Base-by-base conservation (phyloP, 2,888 invertebrate genomes). In the Aphodius granarius region DNA sequence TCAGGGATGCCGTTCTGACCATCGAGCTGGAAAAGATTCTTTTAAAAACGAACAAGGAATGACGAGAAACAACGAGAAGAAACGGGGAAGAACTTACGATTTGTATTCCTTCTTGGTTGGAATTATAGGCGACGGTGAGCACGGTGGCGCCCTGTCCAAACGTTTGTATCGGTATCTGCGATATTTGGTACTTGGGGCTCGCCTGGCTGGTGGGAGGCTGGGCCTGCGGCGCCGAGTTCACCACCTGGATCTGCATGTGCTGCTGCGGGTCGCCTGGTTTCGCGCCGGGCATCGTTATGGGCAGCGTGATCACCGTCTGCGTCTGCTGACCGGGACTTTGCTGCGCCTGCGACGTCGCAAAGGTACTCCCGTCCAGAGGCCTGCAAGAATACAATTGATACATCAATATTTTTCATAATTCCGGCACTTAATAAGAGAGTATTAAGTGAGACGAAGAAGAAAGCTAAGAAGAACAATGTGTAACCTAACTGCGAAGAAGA, bases 261-360 rank as follows among this genome's bases (percentile, higher is more conserved):
- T 92, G 93, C 81, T 93, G 93, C 0, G 94, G 93, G 83, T 94
- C 94, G 80, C 92, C 93, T 70, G 92, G 92, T 81, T 94, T 94
- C 0, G 91, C 88, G 3, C 94, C 94, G 0, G 94, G 94, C 86
- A 94, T 91, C 13, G 93, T 90, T 80, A 94, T 94, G 23, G 94
- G 95, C 84, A 95, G 87, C n/a, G 94, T 92, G 81, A 95, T 94
- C 80, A 94, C 89, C 77, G 92, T 93, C 80, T 92, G 93, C 2
- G 87, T 84, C 78, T 91, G 90, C 72, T 83, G 82, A 4, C 73
- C 73, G 22, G 76, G 72, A 19, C 75, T 76, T 9, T 72, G 63
- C 17, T 74, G 74, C 18, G 66, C 70, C n/a, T 72, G 66, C 85
- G 76, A 86, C 83, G 82, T 84, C 76, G 89, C 88, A 82, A 87